Conservation (phyloP, 2,888 invertebrate species). For the Barypeithes pellucidus region DNA sequence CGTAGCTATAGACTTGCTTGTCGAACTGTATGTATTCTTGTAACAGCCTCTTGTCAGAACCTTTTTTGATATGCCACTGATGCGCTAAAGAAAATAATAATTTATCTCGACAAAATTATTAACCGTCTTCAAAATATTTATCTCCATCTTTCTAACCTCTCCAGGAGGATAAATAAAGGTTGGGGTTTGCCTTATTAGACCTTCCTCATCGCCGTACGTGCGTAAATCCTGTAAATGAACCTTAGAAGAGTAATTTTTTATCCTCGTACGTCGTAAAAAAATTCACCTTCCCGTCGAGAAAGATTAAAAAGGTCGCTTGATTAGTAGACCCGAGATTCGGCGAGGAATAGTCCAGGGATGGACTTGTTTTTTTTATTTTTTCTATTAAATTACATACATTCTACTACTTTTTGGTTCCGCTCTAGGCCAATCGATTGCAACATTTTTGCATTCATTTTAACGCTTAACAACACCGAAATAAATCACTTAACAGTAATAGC, state of each 20-base stretch:
- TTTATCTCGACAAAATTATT: no score
- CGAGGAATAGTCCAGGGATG: not conserved
- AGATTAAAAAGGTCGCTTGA: slow-evolving; percentile 8
- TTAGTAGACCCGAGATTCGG: not conserved
- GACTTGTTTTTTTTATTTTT: not conserved
- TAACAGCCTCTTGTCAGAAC: no score
- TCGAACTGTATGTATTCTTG: no score
- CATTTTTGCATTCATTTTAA: no score
- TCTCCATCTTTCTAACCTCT: not conserved
- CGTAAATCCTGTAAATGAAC: not conserved
- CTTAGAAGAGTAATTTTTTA: slow-evolving; percentile 17
- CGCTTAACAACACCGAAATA: no score
- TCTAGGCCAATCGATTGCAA: no score
- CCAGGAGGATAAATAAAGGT: slow-evolving; percentile 3
- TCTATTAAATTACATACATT: not conserved
- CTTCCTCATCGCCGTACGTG: not conserved
- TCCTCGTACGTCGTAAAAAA: not conserved
- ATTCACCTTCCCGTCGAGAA: not conserved
- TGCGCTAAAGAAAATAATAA: no score
- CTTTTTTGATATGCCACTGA: no score
- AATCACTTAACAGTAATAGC: no score
- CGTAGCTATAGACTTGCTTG: no score
- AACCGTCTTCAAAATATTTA: not conserved
- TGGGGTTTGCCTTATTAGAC: slow-evolving; percentile 2
- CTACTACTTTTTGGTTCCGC: no score